Evolutionary conservation across 2,797 vertebrate species (phyloP).

Genomic region (Mastacembelus armatus): DNA sequence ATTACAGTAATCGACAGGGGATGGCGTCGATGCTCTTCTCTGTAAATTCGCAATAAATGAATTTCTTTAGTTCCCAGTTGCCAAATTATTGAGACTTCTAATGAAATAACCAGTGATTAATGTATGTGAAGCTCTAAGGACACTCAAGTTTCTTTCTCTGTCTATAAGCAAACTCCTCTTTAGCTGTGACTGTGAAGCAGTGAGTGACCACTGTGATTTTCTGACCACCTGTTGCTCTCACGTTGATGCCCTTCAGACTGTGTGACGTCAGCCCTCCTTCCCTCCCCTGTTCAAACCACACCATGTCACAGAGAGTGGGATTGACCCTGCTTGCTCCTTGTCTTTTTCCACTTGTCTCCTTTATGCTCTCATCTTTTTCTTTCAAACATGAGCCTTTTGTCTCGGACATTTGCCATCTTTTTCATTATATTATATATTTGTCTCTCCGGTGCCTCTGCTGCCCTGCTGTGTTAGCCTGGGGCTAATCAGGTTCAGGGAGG

Average conservation of each 20-base stretch:
- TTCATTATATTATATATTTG: too few species aligned
- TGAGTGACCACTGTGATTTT: constrained; percentile 50
- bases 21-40: neutral
- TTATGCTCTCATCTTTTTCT: neutral
- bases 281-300: constrained; percentile 30
- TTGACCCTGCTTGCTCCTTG: constrained; percentile 4
- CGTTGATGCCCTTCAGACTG: constrained; percentile 49
- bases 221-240: constrained; percentile 69
- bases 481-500: constrained; percentile 78
- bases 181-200: constrained; percentile 13
- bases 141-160: neutral
- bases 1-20: neutral
- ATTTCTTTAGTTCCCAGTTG: neutral
- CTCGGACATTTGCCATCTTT: too few species aligned
- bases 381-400: too few species aligned
- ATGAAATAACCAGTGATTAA: constrained; percentile 1
- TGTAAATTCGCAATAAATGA: neutral
- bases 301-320: constrained; percentile 47
- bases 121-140: constrained; percentile 5
- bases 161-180: constrained; percentile 8
- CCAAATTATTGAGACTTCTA: neutral
- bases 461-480: constrained; percentile 55
- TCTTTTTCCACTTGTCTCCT: neutral
- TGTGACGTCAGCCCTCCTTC: constrained; percentile 58
- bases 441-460: constrained; percentile 40